Base-by-base conservation (phyloP, 2,113 vertebrate genomes). In the Oryzias celebensis region DNA sequence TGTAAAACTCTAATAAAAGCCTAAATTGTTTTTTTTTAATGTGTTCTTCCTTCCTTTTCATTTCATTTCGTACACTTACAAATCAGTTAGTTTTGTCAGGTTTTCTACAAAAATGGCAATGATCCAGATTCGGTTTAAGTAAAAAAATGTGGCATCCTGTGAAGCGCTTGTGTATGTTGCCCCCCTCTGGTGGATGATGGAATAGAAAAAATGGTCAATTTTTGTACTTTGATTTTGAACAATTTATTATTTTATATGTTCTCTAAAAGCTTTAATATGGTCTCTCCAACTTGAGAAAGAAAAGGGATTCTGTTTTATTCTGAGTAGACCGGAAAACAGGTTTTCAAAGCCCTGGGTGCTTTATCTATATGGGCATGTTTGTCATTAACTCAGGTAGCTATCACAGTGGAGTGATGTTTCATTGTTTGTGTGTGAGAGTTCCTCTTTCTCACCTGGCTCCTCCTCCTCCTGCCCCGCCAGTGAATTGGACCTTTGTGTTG, bases 401-500 rank as follows among this genome's bases (percentile, higher is more conserved):
- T 69, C 52, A 54, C 26, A 28, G 26, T 6, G 63, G 52, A 79
- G 53, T 64, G 56, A 77, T 71, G 23, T 68, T 55, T 58, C 60
- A 28, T 45, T 52, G 60, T 77, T 14, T 84, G 56, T 64, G 20
- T 64, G 45, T 22, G 58, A 66, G 62, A 58, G 53, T 48, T 79
- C 43, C 45, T n/a, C 28, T 76, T 55, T 68, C 76, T 80, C 49
- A 22, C 66, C 16, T 71, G 58, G 51, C 84, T 80, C 80, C 83
- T 76, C 86, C 79, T 63, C 83, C 83, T 65, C 52, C 44, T 14
- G 56, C 23, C 55, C 58, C 10, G 56, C 69, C 61, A 61, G 26
- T 81, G 80, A 91, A 86, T 85, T 75, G 77, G 72, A 63, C 83
- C 84, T 88, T 91, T 90, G 87, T 90, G 75, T 73, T 66, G 70